Conservation (phyloP, 2,113 vertebrate genomes). For the Anolis sagrei region DNA sequence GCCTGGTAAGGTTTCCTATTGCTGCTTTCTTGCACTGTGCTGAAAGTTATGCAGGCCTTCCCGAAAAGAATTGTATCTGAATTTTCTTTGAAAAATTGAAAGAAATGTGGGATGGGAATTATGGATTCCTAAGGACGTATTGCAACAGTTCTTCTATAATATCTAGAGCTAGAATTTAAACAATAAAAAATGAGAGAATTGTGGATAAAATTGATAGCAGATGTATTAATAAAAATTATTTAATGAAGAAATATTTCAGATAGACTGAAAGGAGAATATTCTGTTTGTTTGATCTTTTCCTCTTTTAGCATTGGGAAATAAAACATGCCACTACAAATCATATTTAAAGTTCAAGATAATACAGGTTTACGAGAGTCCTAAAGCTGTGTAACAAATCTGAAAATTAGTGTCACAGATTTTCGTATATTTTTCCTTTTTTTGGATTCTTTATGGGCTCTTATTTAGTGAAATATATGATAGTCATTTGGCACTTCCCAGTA, state of each 20-base stretch:
- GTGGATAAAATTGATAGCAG: conserved; percentile 23
- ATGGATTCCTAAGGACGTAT: not conserved
- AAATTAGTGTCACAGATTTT: conserved; percentile 65
- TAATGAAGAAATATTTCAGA: conserved; percentile 44
- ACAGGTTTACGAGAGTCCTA: conserved; percentile 72
- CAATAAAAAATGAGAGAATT: conserved; percentile 25
- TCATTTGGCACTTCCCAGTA: conserved; percentile 59
- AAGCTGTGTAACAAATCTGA: conserved; percentile 65
- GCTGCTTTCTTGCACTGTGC: too few species aligned
- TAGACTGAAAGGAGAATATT: conserved; percentile 45
- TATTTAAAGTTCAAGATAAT: conserved; percentile 72
- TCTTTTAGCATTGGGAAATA: conserved; percentile 60
- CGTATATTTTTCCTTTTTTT: not conserved
- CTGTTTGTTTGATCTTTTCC: conserved; percentile 54
- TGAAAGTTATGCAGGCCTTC: too few species aligned
- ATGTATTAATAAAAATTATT: conserved; percentile 28
- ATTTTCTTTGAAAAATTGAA: not conserved
- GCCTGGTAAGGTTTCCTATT: too few species aligned
- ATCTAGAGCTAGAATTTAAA: conserved; percentile 40
- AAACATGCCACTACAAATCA: conserved; percentile 57
- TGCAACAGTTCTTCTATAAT: conserved; percentile 21
- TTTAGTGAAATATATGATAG: conserved; percentile 63
- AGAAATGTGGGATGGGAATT: not conserved
- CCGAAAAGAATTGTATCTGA: not conserved
- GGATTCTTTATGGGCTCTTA: conserved; percentile 61